Conservation (phyloP, 2,113 vertebrate species). For the Danio rerio region GRCz12tu NC_133184.1:37829501-37830000, state of each 20-base stretch:
- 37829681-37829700: not conserved
- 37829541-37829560: slow-evolving; percentile 17
- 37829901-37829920: not conserved
- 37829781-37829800: not conserved
- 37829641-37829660: not conserved
- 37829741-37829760: not conserved
- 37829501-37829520: slow-evolving; percentile 51
- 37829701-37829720: slow-evolving; percentile 12
- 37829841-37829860: not conserved
- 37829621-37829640: not conserved
- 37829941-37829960: not conserved
- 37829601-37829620: not conserved
- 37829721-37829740: not conserved
- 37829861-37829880: no score
- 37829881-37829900: not conserved
- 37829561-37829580: slow-evolving; percentile 16
- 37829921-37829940: no score
- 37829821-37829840: not conserved
- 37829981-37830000: no score
- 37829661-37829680: not conserved
- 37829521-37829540: slow-evolving; percentile 57
- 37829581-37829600: not conserved
- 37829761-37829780: not conserved
- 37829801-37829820: not conserved
- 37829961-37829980: not conserved